phyloP scores from a whole-genome alignment of 1,140 invertebrate genomes.

The Myzus persicae region DNA sequence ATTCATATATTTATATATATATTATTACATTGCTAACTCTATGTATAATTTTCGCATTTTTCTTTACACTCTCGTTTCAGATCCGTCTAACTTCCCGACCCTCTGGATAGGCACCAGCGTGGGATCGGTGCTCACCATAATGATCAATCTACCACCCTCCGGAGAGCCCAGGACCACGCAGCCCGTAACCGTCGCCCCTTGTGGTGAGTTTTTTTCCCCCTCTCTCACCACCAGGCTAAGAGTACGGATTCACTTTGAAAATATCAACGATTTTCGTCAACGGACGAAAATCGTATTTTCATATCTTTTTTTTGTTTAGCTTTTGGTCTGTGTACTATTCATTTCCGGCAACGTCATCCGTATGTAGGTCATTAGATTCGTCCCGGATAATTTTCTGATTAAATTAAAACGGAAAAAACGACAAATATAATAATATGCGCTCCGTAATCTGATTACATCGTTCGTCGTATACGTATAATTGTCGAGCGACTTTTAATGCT shows the following conservation, averaged over 20 bases:
- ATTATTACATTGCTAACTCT: background rate
- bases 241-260: background rate
- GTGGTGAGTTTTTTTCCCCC: conserved; percentile 71
- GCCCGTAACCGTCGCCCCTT: conserved; percentile 85
- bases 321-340: background rate
- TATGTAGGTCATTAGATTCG: conserved; percentile 6
- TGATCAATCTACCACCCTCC: conserved; percentile 82
- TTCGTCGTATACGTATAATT: background rate
- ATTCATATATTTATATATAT: background rate
- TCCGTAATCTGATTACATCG: background rate
- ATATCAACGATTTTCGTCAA: background rate
- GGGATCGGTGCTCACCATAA: conserved; percentile 91
- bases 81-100: conserved; percentile 81
- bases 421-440: background rate
- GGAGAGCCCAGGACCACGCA: conserved; percentile 82
- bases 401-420: background rate
- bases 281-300: background rate
- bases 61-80: conserved; percentile 66
- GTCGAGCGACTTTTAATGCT: conserved; percentile 6
- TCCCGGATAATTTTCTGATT: background rate
- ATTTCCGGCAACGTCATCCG: background rate
- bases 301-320: background rate
- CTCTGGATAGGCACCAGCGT: conserved; percentile 96
- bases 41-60: background rate
- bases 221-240: background rate